phyloP scores from a whole-genome alignment of 2,797 vertebrate genomes.

The Silurus aristotelis region DNA sequence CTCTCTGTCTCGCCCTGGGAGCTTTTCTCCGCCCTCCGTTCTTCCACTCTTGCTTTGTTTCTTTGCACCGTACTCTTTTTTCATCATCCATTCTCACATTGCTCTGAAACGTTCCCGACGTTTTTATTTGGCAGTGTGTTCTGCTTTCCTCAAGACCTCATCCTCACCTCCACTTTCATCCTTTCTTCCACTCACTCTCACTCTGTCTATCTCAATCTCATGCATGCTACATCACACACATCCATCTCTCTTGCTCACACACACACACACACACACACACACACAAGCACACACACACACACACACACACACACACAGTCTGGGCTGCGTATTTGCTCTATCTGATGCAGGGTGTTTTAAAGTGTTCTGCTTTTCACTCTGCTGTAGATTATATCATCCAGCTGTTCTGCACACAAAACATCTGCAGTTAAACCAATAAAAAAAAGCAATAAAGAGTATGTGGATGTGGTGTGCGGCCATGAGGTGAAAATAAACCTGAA shows the following conservation, averaged over 20 bases:
- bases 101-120: not conserved
- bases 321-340: slow-evolving; percentile 14
- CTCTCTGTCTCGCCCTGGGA: not conserved
- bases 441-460: not conserved
- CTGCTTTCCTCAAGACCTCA: slow-evolving; percentile 29
- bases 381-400: slow-evolving; percentile 28
- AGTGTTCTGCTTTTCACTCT: not conserved
- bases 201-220: slow-evolving; percentile 10
- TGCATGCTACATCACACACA: not conserved
- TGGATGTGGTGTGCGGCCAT: not conserved
- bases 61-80: not conserved
- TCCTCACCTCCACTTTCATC: slow-evolving; percentile 9
- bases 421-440: slow-evolving; percentile 22
- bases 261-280: not conserved
- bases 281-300: not conserved
- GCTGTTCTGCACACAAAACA: slow-evolving; percentile 27
- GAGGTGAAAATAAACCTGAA: slow-evolving; percentile 8
- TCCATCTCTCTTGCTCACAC: no score
- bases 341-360: not conserved
- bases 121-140: not conserved
- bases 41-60: not conserved
- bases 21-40: not conserved
- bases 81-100: not conserved
- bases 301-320: not conserved
- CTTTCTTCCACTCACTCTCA: not conserved